Evolutionary conservation across 1,140 invertebrate genomes (phyloP).

Genomic region (Caenorhabditis inopinata): DNA sequence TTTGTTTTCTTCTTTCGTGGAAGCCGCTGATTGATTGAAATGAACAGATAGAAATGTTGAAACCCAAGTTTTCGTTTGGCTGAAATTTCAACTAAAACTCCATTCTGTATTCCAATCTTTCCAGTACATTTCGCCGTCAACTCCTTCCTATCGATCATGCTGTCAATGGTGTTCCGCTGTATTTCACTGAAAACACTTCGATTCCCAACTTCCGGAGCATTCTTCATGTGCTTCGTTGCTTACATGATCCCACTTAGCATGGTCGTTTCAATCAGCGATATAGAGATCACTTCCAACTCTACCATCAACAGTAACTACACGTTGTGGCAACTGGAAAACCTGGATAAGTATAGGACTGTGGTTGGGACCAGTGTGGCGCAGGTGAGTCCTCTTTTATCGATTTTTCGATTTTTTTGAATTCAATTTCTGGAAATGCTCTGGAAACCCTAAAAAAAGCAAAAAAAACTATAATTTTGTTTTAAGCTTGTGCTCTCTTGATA

Average conservation of each 20-base stretch:
- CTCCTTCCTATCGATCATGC: not conserved
- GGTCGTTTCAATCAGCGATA: not conserved
- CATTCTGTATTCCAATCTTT: too few species aligned
- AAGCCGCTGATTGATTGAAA: too few species aligned
- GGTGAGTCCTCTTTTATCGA: too few species aligned
- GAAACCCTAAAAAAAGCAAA: too few species aligned
- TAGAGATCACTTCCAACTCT: not conserved
- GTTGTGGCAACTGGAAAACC: slow-evolving; percentile 2
- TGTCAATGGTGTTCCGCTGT: slow-evolving; percentile 7
- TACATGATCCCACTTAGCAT: slow-evolving; percentile 12
- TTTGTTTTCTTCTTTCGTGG: too few species aligned
- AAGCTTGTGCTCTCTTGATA: too few species aligned
- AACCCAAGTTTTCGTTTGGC: too few species aligned
- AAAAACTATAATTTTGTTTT: too few species aligned
- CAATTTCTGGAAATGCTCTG: too few species aligned
- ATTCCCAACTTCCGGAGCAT: slow-evolving; percentile 13
- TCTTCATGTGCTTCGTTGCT: not conserved
- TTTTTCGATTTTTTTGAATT: too few species aligned
- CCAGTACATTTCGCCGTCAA: slow-evolving; percentile 10
- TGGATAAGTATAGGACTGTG: slow-evolving; percentile 5
- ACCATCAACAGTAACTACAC: slow-evolving; percentile 13
- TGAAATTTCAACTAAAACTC: too few species aligned
- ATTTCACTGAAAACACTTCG: slow-evolving; percentile 9
- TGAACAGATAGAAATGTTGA: too few species aligned
- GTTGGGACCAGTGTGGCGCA: not conserved